Evolutionary conservation across 2,113 vertebrate species (phyloP).

Genomic region (Tragulus kanchil): DNA sequence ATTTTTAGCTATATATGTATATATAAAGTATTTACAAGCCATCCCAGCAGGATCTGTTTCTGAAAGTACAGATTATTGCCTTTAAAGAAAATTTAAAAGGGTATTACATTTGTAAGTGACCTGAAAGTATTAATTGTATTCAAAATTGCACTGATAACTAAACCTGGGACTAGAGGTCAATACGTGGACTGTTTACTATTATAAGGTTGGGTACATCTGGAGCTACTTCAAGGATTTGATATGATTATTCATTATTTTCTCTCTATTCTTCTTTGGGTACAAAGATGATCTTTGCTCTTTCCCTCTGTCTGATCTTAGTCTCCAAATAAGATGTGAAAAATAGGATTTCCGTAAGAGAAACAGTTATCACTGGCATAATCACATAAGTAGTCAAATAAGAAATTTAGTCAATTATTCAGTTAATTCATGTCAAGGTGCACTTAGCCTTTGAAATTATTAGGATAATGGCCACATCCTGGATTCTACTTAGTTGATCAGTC

Average conservation of each 20-base stretch:
- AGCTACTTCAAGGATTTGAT: neutral
- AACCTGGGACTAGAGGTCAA: neutral
- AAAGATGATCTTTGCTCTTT: neutral
- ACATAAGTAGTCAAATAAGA: neutral
- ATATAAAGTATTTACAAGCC: neutral
- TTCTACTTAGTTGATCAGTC: too few relatives aligned
- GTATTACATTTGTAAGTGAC: neutral
- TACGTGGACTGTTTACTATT: too few relatives aligned
- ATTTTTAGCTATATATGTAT: neutral
- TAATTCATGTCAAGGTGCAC: neutral
- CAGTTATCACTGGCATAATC: neutral
- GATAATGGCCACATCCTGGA: neutral
- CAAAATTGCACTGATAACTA: neutral
- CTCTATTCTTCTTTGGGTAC: neutral
- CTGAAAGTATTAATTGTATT: neutral
- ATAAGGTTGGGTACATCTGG: neutral
- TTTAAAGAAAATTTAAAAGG: neutral
- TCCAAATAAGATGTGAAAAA: neutral
- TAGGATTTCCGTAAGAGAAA: neutral
- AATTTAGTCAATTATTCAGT: neutral
- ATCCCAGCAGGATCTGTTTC: neutral
- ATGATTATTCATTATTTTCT: neutral
- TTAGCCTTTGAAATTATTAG: slow-evolving; percentile 17
- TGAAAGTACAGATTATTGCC: neutral
- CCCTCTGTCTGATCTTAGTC: neutral